phyloP scores from a whole-genome alignment of 2,888 invertebrate genomes.

The Aspidapion aeneum region DNA sequence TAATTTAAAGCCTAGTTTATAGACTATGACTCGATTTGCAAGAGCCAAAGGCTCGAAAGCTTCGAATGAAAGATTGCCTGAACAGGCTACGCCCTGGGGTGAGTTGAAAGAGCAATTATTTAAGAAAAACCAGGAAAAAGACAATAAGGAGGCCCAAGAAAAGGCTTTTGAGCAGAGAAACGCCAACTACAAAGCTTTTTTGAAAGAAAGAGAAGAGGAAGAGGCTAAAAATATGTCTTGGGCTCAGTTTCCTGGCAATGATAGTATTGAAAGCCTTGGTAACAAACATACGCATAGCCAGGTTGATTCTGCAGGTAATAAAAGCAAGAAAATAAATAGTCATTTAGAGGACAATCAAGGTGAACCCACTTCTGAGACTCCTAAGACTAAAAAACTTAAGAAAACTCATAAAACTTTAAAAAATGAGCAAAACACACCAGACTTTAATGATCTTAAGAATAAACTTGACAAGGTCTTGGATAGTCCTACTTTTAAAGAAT shows the following conservation, averaged over 20 bases:
- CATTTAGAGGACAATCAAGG: neutral
- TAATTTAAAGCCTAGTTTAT: too few relatives aligned
- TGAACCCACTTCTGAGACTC: constrained; percentile 11
- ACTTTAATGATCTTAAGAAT: constrained; percentile 23
- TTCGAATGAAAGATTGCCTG: constrained; percentile 65
- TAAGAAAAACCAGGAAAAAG: constrained; percentile 50
- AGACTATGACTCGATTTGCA: constrained; percentile 69
- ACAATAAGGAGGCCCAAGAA: constrained; percentile 51
- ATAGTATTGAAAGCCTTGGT: neutral
- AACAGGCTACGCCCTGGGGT: constrained; percentile 70
- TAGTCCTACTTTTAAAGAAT: constrained; percentile 5
- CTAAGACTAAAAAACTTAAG: constrained; percentile 15
- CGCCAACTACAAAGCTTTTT: constrained; percentile 36
- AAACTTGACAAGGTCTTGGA: constrained; percentile 26
- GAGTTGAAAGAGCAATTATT: constrained; percentile 63
- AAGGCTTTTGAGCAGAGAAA: constrained; percentile 35
- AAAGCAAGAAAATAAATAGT: neutral
- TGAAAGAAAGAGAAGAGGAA: constrained; percentile 47
- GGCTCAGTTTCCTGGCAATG: constrained; percentile 53
- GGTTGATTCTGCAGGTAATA: neutral
- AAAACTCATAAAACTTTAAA: neutral
- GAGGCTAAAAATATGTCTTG: constrained; percentile 51
- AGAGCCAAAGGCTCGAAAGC: constrained; percentile 72
- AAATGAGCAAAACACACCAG: constrained; percentile 4
- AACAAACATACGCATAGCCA: neutral